Evolutionary conservation across 2,797 vertebrate genomes (phyloP), one percentile per base, ranked within the genome.

Genomic region (Carcharodon carcharias): DNA sequence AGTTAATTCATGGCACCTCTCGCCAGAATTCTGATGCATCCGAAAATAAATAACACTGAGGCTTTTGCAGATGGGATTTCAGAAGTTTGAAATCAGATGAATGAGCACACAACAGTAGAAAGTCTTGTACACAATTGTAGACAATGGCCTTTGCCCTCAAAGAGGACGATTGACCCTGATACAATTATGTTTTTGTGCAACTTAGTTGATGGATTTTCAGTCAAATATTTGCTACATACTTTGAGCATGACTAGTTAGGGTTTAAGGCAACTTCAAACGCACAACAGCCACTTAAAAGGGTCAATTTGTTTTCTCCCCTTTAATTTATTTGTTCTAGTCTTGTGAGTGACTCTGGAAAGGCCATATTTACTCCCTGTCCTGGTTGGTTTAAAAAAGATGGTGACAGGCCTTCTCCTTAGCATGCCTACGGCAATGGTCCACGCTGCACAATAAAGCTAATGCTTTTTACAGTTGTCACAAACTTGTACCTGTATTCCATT

Each of bases 191-290:
- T 67, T 58, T 67, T 69, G 69, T 95, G 94, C 50, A 54, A 56
- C 45, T 71, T 95, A 95, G 54, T 77, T 95, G 50, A 95, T 73
- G 69, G 54, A 56, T 54, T 95, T 95, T 95, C 69, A 77, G 50
- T 77, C 94, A 95, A 95, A 95, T 95, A 92, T 92, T 92, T 92
- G 89, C 89, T 63, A n/a, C 89, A 63, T 92, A 77, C 69, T 95
- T 95, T 5, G 14, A 31, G 69, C 28, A 95, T 56, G 58, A 77
- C 69, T 9, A 35, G 77, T 71, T 95, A n/a, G 58, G 56, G 28
- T 92, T 63, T 92, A 92, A n/a, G 31, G 21, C 89, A 92, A 63
- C 89, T 92, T 92, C 56, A 92, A 92, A 92, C 35, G 35, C 28
- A 63, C 89, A 69, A 95, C 9, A 31, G 23, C 26, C n/a, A 71